Base-by-base conservation (phyloP, 2,113 vertebrate species). In the Limnothrissa miodon region DNA sequence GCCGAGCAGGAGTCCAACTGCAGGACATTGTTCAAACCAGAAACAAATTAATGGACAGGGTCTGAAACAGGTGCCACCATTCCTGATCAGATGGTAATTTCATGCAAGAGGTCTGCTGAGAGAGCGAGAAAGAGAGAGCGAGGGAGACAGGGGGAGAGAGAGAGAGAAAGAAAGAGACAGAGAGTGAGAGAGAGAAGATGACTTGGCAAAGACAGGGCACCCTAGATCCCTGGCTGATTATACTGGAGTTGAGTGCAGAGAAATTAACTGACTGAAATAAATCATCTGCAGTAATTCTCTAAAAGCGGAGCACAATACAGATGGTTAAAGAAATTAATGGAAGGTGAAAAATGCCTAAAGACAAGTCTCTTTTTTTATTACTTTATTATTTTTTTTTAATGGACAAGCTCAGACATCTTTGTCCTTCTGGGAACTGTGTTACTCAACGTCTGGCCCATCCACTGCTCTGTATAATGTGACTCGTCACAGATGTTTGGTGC, bases 21-120 rank as follows among this genome's bases (percentile, higher is more conserved):
- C 46, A 83, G 84, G 78, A 85, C 83, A 87, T 86, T 83, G 81
- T 83, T 83, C 83, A 45, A 81, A 85, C 86, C 84, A 82, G 80
- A 80, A 83, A 83, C 39, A 78, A 82, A 86, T 86, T 81, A 84
- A 80, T 79, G 82, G 66, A 42, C 62, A 80, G 83, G 62, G 83
- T 21, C 70, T 80, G 44, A 83, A 84, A 80, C 81, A 83, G 51
- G 78, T 80, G 84, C 84, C 23, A 56, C 84, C 81, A 33, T 33
- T 7, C 53, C 78, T 44, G 25, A 78, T 78, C 44, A 66, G 48
- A 80, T 79, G 84, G 78, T 85, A 53, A 42, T 84, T 81, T 79
- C 29, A 85, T 78, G 39, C 70, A 44, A 82, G 21, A 33, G 39
- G 21, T 36, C 19, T 82, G 29, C 79, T 42, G 78, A 21, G 29